These are phyloP conservation scores for Falco naumanni DNA, from an alignment of 2,797 vertebrate species.

Conservation along the genomic window DNA sequence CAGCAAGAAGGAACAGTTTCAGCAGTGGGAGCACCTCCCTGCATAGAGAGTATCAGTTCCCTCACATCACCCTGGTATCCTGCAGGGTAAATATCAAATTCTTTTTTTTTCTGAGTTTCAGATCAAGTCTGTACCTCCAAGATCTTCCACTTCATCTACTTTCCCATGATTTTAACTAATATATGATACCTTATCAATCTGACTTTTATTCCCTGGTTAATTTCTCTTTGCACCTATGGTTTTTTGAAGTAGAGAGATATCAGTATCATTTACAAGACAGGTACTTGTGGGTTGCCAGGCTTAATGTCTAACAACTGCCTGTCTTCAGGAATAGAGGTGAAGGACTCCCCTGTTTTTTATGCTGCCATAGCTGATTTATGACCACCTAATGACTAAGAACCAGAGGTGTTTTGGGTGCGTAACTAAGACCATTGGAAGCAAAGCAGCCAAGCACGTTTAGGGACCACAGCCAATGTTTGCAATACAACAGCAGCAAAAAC, in stretches of 20 bases:
- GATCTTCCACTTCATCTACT: neutral
- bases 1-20: neutral
- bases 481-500: neutral
- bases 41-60: neutral
- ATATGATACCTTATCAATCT: neutral
- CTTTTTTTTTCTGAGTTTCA: neutral
- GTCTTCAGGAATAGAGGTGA: neutral
- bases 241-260: neutral
- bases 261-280: neutral
- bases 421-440: rapidly evolving
- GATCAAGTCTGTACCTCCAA: neutral
- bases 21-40: rapidly evolving
- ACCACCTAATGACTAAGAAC: neutral
- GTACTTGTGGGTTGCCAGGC: neutral
- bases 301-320: neutral
- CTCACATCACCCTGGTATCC: neutral
- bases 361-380: neutral
- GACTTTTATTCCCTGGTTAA: neutral
- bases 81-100: neutral
- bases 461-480: neutral
- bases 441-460: neutral
- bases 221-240: neutral
- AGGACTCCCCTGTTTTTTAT: neutral
- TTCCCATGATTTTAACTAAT: neutral
- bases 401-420: neutral